Evolutionary conservation across 1,140 invertebrate genomes (phyloP).

Genomic region (Drosophila orosa): DNA sequence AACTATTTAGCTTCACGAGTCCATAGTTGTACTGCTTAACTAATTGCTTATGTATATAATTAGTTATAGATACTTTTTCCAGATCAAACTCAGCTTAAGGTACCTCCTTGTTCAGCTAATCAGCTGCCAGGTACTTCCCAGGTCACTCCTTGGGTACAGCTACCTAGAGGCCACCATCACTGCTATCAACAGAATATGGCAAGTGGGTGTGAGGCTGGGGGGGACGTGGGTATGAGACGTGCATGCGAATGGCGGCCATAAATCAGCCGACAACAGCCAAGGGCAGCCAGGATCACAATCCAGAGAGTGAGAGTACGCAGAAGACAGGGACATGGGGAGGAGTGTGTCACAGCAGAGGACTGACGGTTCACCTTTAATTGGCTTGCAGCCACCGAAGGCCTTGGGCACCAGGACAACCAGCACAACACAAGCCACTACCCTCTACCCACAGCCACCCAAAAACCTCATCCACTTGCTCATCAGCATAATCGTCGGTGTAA

Average conservation of each 20-base stretch:
- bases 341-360: slow-evolving; percentile 20
- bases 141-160: neutral
- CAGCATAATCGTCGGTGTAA: slow-evolving; percentile 62
- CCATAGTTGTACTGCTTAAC: too few species aligned
- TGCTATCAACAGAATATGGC: neutral
- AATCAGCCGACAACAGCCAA: slow-evolving; percentile 56
- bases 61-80: too few species aligned
- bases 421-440: neutral
- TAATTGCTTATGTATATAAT: too few species aligned
- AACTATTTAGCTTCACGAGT: too few species aligned
- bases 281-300: slow-evolving; percentile 29
- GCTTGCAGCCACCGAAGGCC: slow-evolving; percentile 39
- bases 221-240: slow-evolving; percentile 23
- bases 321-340: neutral
- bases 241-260: slow-evolving; percentile 58
- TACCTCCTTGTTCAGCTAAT: neutral
- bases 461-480: slow-evolving; percentile 27
- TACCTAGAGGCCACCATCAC: neutral
- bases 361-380: slow-evolving; percentile 52
- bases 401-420: neutral
- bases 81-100: too few species aligned
- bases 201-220: neutral
- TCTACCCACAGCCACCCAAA: neutral
- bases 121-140: neutral
- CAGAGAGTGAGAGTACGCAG: neutral